Evolutionary conservation across 2,113 vertebrate species (phyloP).

Genomic region (Poeciliopsis retropinna): DNA sequence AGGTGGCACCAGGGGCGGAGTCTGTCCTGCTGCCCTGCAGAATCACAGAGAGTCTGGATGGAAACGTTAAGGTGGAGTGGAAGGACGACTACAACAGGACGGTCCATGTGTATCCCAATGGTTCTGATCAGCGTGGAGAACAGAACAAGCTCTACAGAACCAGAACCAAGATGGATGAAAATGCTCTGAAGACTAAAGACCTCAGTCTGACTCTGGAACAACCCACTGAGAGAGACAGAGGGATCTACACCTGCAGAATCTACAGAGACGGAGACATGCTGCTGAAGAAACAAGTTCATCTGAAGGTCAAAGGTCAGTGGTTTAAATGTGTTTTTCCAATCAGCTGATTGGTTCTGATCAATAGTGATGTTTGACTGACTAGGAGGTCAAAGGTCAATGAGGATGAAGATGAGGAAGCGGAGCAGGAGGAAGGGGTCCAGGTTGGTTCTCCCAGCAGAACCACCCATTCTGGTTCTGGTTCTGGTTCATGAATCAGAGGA

Average conservation of each 20-base stretch:
- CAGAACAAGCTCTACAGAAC: not conserved
- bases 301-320: not conserved
- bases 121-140: not conserved
- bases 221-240: not conserved
- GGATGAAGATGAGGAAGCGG: too few relatives aligned
- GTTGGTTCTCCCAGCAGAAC: too few relatives aligned
- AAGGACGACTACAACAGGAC: not conserved
- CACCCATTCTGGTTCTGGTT: too few relatives aligned
- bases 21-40: too few relatives aligned
- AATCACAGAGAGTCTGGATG: too few relatives aligned
- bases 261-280: not conserved
- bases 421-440: too few relatives aligned
- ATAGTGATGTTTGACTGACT: not conserved
- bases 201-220: not conserved
- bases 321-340: too few relatives aligned
- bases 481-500: too few relatives aligned
- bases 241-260: not conserved
- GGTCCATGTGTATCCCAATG: not conserved
- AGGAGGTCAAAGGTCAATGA: too few relatives aligned
- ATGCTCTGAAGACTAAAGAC: not conserved
- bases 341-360: not conserved
- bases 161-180: not conserved
- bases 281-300: not conserved
- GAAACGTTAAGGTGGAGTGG: not conserved
- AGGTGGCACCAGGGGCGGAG: too few relatives aligned